Conservation (phyloP, 2,113 vertebrate genomes). For the Cochlearius cochlearius region DNA sequence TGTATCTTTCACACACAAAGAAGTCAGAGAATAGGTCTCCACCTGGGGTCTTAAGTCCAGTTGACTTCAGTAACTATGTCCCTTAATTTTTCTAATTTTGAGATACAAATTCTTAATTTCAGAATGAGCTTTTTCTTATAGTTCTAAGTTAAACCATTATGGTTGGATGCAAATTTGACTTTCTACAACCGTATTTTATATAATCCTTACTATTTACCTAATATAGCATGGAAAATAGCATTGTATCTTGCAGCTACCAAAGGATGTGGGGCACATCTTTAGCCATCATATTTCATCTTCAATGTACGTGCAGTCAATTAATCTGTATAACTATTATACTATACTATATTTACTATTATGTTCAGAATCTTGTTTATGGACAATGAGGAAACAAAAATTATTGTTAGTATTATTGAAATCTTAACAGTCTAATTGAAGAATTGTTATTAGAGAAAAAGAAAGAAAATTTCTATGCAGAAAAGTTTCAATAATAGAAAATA, state of each 20-base stretch:
- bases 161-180: neutral
- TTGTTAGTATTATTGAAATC: neutral
- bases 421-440: neutral
- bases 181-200: neutral
- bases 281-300: neutral
- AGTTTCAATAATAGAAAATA: neutral
- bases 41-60: neutral
- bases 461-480: neutral
- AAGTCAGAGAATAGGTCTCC: neutral
- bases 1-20: neutral
- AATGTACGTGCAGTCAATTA: neutral
- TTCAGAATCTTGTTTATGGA: neutral
- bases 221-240: neutral
- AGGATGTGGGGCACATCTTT: neutral
- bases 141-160: neutral
- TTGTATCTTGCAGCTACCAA: neutral
- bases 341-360: neutral
- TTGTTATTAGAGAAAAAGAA: neutral
- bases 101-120: neutral
- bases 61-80: neutral
- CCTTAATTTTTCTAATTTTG: neutral
- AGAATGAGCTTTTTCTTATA: neutral
- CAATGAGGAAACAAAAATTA: neutral
- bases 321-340: neutral
- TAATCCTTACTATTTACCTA: neutral